These are phyloP conservation scores for Himantopus leucocephalus DNA, from an alignment of 2,113 vertebrate genomes.

Conservation along the genomic window DNA sequence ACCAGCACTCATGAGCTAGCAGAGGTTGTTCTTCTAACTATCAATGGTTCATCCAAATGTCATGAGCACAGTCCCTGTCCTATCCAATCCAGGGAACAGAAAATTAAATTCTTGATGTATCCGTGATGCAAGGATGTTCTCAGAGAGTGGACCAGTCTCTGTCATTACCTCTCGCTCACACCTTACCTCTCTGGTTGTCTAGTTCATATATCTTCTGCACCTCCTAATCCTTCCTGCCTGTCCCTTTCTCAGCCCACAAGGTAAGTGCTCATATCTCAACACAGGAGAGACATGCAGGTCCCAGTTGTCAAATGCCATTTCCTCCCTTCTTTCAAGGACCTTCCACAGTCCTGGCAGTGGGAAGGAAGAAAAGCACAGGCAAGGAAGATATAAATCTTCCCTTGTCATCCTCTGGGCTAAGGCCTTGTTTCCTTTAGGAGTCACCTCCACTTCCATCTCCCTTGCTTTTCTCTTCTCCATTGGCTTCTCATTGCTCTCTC, in stretches of 20 bases:
- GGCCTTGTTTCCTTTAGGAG: background rate
- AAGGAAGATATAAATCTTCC: slow-evolving; percentile 42
- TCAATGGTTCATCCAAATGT: background rate
- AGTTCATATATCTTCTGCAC: background rate
- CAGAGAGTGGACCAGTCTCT: background rate
- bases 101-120: background rate
- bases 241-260: background rate
- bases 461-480: background rate
- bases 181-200: background rate
- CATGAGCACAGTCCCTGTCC: background rate
- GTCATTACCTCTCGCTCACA: background rate
- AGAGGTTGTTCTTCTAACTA: background rate
- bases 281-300: background rate
- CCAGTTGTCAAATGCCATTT: background rate
- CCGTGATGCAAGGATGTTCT: background rate
- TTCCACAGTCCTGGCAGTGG: background rate
- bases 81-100: background rate
- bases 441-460: background rate
- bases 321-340: background rate
- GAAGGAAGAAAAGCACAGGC: background rate
- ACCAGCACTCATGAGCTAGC: background rate
- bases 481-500: background rate
- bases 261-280: background rate
- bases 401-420: background rate
- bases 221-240: background rate